phyloP scores from a whole-genome alignment of 2,888 invertebrate genomes.

The Brassicogethes aeneus region DNA sequence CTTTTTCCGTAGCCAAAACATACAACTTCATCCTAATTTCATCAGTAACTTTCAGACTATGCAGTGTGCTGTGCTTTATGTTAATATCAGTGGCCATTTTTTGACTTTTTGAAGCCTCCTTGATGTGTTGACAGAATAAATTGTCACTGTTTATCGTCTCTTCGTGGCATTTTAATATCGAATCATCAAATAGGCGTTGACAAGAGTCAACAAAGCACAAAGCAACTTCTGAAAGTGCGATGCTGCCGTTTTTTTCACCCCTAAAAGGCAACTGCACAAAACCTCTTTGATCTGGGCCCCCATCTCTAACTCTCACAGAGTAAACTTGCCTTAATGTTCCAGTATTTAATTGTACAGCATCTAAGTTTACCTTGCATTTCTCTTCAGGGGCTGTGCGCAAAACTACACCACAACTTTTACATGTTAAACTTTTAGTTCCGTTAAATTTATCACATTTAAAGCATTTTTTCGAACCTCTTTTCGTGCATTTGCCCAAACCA shows the following conservation, averaged over 20 bases:
- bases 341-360: conserved; percentile 57
- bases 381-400: conserved; percentile 53
- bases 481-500: conserved; percentile 45
- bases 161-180: conserved; percentile 48
- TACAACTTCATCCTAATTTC: conserved; percentile 53
- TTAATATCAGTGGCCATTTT: conserved; percentile 53
- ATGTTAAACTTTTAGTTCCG: conserved; percentile 63
- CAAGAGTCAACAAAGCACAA: conserved; percentile 52
- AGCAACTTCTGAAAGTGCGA: conserved; percentile 31
- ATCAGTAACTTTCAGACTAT: conserved; percentile 42
- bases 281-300: conserved; percentile 60
- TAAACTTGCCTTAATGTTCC: conserved; percentile 52
- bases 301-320: conserved; percentile 60
- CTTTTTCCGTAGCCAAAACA: conserved; percentile 50
- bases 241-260: conserved; percentile 25
- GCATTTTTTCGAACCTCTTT: conserved; percentile 65
- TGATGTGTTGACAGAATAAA: conserved; percentile 49
- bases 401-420: conserved; percentile 64
- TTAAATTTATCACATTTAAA: conserved; percentile 66
- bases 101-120: conserved; percentile 53
- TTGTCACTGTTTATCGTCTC: conserved; percentile 18
- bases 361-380: conserved; percentile 49
- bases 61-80: conserved; percentile 48
- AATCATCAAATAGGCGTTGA: conserved; percentile 46
- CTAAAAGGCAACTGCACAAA: conserved; percentile 55